phyloP scores from a whole-genome alignment of 2,888 invertebrate genomes.

The Herminia tarsipennalis region DNA sequence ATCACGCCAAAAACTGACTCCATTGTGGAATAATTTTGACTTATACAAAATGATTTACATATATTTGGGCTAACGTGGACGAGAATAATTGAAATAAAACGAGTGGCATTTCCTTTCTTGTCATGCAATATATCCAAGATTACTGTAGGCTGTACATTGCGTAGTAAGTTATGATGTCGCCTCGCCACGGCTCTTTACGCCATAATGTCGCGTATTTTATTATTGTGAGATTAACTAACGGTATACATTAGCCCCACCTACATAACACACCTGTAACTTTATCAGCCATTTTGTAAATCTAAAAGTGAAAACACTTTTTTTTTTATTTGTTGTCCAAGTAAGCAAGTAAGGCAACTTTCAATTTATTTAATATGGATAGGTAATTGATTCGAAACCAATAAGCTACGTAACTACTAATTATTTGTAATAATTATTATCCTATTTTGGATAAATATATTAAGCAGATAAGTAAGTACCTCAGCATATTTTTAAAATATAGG shows the following conservation, averaged over 20 bases:
- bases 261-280: constrained; percentile 32
- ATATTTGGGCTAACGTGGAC: constrained; percentile 50
- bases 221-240: constrained; percentile 37
- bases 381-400: constrained; percentile 9
- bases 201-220: constrained; percentile 37
- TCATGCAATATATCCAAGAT: constrained; percentile 67
- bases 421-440: constrained; percentile 1
- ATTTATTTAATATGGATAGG: no score
- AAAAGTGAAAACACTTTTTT: not conserved
- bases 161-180: constrained; percentile 46
- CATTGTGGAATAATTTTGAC: not conserved
- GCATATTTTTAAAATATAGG: no score
- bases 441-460: constrained; percentile 4
- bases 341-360: no score
- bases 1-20: no score
- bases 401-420: constrained; percentile 1
- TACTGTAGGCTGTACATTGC: constrained; percentile 49
- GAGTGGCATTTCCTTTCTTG: constrained; percentile 63
- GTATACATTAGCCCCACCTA: constrained; percentile 33
- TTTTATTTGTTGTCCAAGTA: no score
- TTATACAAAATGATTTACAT: constrained; percentile 47
- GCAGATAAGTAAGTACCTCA: no score
- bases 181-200: constrained; percentile 25
- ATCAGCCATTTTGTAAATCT: constrained; percentile 16
- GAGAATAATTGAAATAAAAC: constrained; percentile 67